Base-by-base conservation (phyloP, 2,797 vertebrate genomes). In the Girardinus metallicus region DNA sequence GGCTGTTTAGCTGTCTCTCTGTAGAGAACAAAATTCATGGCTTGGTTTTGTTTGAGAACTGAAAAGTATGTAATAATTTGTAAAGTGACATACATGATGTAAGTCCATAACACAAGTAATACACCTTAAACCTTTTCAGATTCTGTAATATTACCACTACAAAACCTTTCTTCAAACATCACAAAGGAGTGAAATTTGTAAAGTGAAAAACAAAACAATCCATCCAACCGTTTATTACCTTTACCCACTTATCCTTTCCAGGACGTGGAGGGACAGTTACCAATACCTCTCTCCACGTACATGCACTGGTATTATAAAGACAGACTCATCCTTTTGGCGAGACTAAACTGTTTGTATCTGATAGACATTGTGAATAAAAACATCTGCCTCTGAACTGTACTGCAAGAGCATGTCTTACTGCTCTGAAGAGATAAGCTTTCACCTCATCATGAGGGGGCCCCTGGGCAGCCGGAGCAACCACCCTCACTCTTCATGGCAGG, bases 401-500 rank as follows among this genome's bases (percentile, higher is more conserved):
- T 77, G 82, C 78, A 76, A 75, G 70, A 80, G 77, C 10, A 62
- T 75, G 80, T 84, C 84, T 64, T 81, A 80, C 85, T 87, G 92
- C 85, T 90, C 80, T 76, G 84, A 82, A 83, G 84, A 93, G 93
- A 94, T 93, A 92, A 93, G 90, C 83, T 78, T 87, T 90, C 87
- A 92, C 88, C 89, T 92, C 87, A 85, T 91, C 88, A 87, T 85
- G 85, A 90, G 43, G 21, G 74, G 55, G 78, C 92, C 89, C 79
- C 46, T 34, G 85, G 92, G 90, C 74, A 87, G 85, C 81, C 87
- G 85, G 84, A 86, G 86, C 86, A 85, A 85, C 86, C 86, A 53
- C 80, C 84, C 85, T 90, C 71, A 34, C 88, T 92, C 90, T 91
- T 85, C 89, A 87, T 92, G 91, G 92, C 90, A 92, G 87, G 79